Evolutionary conservation across 2,888 invertebrate genomes (phyloP).

Genomic region (Papilio gigon): DNA sequence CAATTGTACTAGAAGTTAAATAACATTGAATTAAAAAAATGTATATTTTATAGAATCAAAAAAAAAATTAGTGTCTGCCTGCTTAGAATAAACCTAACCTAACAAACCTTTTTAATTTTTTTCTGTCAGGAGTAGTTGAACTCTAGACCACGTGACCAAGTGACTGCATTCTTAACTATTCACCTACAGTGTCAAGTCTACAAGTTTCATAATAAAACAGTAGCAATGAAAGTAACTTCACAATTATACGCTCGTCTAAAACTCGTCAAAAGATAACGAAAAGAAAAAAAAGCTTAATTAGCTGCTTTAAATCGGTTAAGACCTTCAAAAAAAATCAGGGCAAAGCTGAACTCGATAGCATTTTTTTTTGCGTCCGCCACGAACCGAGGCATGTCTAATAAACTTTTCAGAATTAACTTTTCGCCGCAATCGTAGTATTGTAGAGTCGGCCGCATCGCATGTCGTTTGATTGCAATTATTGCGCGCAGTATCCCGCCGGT

Average conservation of each 20-base stretch:
- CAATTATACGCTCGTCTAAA: conserved; percentile 25
- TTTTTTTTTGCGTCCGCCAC: conserved; percentile 46
- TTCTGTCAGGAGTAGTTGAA: too few relatives aligned
- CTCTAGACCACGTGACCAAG: too few relatives aligned
- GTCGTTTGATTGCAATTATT: conserved; percentile 64
- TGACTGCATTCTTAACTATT: too few relatives aligned
- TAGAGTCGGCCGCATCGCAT: conserved; percentile 54
- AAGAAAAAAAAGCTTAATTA: conserved; percentile 35
- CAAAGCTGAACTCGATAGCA: conserved; percentile 46
- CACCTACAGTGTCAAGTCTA: too few relatives aligned
- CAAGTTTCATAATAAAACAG: background rate
- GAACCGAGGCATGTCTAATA: conserved; percentile 46
- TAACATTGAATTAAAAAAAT: too few relatives aligned
- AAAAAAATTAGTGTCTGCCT: too few relatives aligned
- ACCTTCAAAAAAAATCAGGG: conserved; percentile 48
- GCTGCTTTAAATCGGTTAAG: conserved; percentile 39
- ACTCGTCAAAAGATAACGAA: conserved; percentile 10
- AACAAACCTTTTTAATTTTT: too few relatives aligned
- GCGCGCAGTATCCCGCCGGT: conserved; percentile 53
- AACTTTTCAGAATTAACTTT: conserved; percentile 58
- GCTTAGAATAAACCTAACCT: too few relatives aligned
- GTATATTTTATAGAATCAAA: too few relatives aligned
- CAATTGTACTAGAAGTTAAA: too few relatives aligned
- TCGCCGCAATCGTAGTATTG: conserved; percentile 47
- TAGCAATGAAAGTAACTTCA: conserved; percentile 1